A percentile compares a stretch with the other conserved stretches of the same genome.
Conservation (phyloP, 2,888 invertebrate species). For the Scotopteryx bipunctaria region DNA sequence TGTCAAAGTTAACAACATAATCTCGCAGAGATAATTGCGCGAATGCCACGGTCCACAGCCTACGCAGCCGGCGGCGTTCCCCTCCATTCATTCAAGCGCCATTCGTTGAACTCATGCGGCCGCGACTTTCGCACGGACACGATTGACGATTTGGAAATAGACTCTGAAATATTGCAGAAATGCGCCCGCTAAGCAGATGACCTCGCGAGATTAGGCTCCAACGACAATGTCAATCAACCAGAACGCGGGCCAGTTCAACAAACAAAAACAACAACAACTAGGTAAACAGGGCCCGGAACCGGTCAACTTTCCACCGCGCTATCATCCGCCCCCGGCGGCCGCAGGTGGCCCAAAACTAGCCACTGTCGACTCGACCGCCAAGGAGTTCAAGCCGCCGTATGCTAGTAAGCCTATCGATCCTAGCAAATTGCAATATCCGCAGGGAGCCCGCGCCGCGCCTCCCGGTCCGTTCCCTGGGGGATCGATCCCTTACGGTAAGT, state of each 20-base stretch:
- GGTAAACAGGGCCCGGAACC: conserved; percentile 80
- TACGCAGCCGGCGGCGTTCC: conserved; percentile 79
- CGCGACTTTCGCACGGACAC: conserved; percentile 61
- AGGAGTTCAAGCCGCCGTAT: conserved; percentile 75
- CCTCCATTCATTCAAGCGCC: conserved; percentile 79
- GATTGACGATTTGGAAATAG: conserved; percentile 65
- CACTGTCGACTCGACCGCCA: conserved; percentile 81
- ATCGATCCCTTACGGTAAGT: conserved; percentile 63
- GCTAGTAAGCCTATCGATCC: conserved; percentile 65
- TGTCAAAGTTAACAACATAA: conserved; percentile 23
- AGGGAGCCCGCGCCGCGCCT: conserved; percentile 52
- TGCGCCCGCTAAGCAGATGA: conserved; percentile 61
- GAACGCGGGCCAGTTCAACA: conserved; percentile 75
- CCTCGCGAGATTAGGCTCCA: conserved; percentile 52
- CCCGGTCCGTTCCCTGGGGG: conserved; percentile 63
- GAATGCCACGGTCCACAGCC: conserved; percentile 79
- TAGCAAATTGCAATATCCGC: conserved; percentile 66
- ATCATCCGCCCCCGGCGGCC: conserved; percentile 90
- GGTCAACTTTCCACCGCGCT: conserved; percentile 87
- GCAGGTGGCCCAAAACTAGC: conserved; percentile 84
- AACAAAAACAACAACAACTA: conserved; percentile 79
- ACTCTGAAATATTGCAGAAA: conserved; percentile 48
- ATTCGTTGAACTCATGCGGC: conserved; percentile 76
- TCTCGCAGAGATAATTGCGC: conserved; percentile 62
- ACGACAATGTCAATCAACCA: conserved; percentile 80